These are phyloP conservation scores for Butastur rufipennis DNA, from an alignment of 2,113 vertebrate species.

Conservation along the genomic window DNA sequence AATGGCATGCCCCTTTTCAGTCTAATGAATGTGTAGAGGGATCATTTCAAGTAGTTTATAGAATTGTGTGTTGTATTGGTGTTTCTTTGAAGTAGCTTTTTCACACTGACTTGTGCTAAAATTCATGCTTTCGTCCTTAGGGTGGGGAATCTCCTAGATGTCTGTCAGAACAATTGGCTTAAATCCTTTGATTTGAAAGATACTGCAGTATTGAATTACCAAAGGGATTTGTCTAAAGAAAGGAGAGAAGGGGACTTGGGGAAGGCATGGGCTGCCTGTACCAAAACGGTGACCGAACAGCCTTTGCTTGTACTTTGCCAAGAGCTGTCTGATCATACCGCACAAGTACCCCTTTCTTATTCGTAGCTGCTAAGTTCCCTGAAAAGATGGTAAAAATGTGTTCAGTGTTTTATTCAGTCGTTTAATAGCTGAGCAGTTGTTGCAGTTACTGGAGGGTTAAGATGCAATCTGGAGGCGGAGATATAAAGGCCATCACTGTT, in stretches of 20 bases:
- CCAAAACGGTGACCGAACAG: neutral
- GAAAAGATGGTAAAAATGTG: neutral
- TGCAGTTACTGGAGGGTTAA: neutral
- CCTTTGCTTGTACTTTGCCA: neutral
- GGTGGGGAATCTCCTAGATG: neutral
- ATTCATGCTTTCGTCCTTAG: neutral
- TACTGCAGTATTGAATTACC: constrained; percentile 38
- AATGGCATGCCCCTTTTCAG: neutral
- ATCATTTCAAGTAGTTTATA: constrained; percentile 10
- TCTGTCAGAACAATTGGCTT: constrained; percentile 41
- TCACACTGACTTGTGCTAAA: constrained; percentile 40
- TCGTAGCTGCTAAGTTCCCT: neutral
- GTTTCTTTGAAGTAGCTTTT: constrained; percentile 52
- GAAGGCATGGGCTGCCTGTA: neutral
- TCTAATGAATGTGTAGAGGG: neutral
- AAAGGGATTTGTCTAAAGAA: constrained; percentile 12
- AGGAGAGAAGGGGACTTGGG: neutral
- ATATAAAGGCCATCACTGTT: neutral
- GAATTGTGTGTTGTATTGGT: constrained; percentile 1
- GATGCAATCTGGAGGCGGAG: neutral
- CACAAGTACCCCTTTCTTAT: neutral
- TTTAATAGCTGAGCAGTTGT: neutral
- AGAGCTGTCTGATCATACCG: neutral
- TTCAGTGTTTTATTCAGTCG: neutral
- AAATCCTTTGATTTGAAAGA: constrained; percentile 35